Conservation (phyloP, 2,113 vertebrate genomes). For the Ptilonorhynchus violaceus region DNA sequence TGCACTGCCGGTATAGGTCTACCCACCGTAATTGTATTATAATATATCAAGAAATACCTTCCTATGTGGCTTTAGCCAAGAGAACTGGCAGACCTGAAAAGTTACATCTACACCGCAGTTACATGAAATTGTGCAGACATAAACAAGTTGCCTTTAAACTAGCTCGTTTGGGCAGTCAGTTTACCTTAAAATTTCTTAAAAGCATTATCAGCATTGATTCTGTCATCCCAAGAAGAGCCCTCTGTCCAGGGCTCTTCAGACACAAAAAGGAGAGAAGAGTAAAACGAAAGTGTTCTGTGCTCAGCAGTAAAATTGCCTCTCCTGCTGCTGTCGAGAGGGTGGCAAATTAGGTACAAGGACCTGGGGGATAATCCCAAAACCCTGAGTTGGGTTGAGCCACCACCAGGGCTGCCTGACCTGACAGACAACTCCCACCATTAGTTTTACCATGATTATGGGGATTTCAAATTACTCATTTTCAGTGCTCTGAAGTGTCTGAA, state of each 20-base stretch:
- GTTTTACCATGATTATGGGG: neutral
- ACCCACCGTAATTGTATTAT: neutral
- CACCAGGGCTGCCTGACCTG: neutral
- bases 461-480: neutral
- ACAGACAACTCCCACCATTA: neutral
- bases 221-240: neutral
- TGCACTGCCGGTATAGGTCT: neutral
- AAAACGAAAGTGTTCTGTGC: neutral
- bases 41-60: neutral
- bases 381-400: neutral
- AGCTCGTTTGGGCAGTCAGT: neutral
- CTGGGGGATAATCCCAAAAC: neutral
- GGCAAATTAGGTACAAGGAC: neutral
- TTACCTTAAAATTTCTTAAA: neutral
- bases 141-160: neutral
- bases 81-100: neutral
- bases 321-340: neutral
- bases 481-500: neutral
- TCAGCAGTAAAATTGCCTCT: neutral
- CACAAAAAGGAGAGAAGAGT: neutral
- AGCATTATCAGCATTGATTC: neutral
- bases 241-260: neutral
- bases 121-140: neutral
- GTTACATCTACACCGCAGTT: neutral
- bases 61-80: neutral